Base-by-base conservation (phyloP, 1,140 invertebrate genomes). In the Oncopodura yosiiana region DNA sequence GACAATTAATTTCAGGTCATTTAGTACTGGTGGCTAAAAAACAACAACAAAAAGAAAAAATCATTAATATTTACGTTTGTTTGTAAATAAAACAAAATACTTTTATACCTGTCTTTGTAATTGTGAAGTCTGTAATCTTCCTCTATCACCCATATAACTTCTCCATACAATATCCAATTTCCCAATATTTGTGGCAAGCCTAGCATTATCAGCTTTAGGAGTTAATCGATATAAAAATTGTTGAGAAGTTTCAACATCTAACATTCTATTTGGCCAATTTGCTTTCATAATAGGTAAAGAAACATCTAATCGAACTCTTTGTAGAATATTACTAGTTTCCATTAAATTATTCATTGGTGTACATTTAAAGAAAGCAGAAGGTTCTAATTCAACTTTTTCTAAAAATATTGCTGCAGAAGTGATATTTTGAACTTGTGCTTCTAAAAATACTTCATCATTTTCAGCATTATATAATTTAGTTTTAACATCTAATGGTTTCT, bases 401-500 rank as follows among this genome's bases (percentile, higher is more conserved):
- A 95, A 78, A 66, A 84, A 89, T 65, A 97, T 91, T 19, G 89
- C 83, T 2, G 82, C 80, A 44, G 81, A 77, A 39, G 91, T 95
- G 39, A 92, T 86, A 71, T 97, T 97, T 72, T 95, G 88, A 53
- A 97, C 87, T 74, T 95, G 90, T 5, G 93, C 93, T 74, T 98
- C 94, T 60, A 98, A 72, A 71, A 91, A 97, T 5, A 97, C 87
- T 77, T 98, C 93, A 78, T 94, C 90, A 56, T 86, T 82, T 79
- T 96, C 92, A 16, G 88, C 86, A 79, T 94, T 94, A 68, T 92
- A 96, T 71, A 97, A 95, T 69, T 98, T 97, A 3, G 94, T 98
- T 74, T 96, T 94, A 0, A 99, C 92, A 80, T 99, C 94, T 12
- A 98, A 73, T 37, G 94, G 94, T 69, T 97, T 97, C 55, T 94